Conservation (phyloP, 1,140 invertebrate species). For the Trichoplusia ni region DNA sequence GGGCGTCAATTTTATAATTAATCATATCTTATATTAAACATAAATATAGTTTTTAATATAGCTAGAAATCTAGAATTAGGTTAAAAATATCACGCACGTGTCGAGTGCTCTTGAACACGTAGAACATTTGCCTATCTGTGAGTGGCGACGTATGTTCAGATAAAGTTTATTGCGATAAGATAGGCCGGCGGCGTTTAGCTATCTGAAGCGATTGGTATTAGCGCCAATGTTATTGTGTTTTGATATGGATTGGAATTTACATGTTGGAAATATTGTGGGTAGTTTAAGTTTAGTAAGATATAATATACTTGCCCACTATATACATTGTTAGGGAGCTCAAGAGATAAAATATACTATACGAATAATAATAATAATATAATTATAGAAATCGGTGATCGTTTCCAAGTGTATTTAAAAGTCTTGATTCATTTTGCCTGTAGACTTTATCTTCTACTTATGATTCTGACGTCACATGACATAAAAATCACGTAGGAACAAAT, state of each 20-base stretch:
- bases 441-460: no score
- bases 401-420: no score
- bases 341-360: no score
- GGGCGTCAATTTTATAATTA: neutral
- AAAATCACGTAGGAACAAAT: no score
- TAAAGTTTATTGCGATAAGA: constrained; percentile 32
- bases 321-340: no score
- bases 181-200: constrained; percentile 30
- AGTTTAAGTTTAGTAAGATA: no score
- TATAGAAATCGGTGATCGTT: no score
- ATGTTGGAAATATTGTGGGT: no score
- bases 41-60: neutral
- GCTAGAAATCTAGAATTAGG: neutral
- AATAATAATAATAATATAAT: no score
- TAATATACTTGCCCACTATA: no score
- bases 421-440: no score
- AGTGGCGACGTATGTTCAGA: constrained; percentile 42
- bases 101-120: constrained; percentile 32
- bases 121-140: constrained; percentile 32
- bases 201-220: neutral
- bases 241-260: neutral
- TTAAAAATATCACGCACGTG: neutral
- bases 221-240: neutral
- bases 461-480: no score
- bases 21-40: neutral